A percentile compares a stretch with the other conserved stretches of the same genome.
phyloP scores from a whole-genome alignment of 2,797 vertebrate species.

The Ataeniobius toweri region DNA sequence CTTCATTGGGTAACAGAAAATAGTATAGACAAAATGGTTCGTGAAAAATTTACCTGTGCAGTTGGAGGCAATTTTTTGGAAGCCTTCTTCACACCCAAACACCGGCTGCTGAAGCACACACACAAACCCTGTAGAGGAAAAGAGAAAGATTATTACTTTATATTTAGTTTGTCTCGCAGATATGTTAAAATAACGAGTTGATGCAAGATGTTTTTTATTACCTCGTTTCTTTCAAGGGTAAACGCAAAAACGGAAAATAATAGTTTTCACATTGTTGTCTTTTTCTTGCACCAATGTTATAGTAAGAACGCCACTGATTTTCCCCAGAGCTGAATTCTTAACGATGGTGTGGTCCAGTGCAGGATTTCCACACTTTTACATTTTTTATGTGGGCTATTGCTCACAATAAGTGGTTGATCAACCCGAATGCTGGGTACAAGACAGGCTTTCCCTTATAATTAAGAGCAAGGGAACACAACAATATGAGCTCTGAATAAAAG shows the following conservation, averaged over 20 bases:
- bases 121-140: slow-evolving; percentile 41
- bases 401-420: neutral
- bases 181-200: neutral
- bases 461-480: too few relatives aligned
- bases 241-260: neutral
- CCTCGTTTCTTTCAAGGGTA: neutral
- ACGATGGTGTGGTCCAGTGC: neutral
- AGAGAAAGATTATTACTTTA: slow-evolving; percentile 19
- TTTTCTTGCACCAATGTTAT: neutral
- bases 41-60: slow-evolving; percentile 56
- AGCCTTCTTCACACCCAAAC: accelerated
- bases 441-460: neutral
- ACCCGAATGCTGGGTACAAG: too few relatives aligned
- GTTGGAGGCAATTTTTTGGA: accelerated
- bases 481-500: too few relatives aligned
- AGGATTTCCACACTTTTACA: neutral
- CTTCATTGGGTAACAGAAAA: neutral
- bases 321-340: neutral
- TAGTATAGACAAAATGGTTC: neutral
- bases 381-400: neutral
- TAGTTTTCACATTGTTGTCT: neutral
- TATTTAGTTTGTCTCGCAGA: neutral
- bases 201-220: neutral
- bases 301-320: neutral
- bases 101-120: slow-evolving; percentile 4